Evolutionary conservation across 2,113 vertebrate genomes (phyloP), one percentile per base, ranked within the genome.

Genomic region (Laterallus jamaicensis): DNA sequence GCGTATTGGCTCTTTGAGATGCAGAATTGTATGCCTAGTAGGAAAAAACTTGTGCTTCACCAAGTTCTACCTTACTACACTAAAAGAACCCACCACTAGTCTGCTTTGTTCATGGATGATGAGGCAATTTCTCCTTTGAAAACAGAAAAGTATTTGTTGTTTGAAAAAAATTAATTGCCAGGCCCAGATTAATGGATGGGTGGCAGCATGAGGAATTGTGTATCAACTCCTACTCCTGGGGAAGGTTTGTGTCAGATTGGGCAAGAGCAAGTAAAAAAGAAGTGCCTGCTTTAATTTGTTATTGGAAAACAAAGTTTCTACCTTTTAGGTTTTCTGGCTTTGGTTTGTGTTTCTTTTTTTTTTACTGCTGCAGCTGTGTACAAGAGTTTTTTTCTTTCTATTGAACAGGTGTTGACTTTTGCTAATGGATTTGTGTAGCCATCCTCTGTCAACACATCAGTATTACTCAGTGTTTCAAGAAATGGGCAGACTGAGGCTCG

Each of bases 341-440:
- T 19, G 26, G 16, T 58, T 54, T 26, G 14, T 13, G 47, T 37
- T 29, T 15, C 7, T 49, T 13, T 20, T 14, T 35, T 35, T 50
- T 66, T 80, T 20, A 56, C 63, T 73, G 31, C 54, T 82, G 29
- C 86, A 76, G 44, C 32, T 89, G 54, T 4, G 1, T 66, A 17
- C 19, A 78, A 54, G 35, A 58, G 9, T 87, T 93, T 88, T 87
- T 50, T 69, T 6, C 80, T 87, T 94, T 84, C 62, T 91, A 1
- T n/a, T 94, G 82, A 93, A 60, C 60, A 94, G 58, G 69, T 55
- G 83, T 68, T 95, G 93, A 85, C 66, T 91, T 91, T 91, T 87
- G 66, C 68, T 92, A 96, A 93, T 91, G 77, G 86, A 82, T 91
- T 82, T 87, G 63, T 94, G 73, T 56, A 82, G 59, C 32, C 55